A percentile compares a stretch with the other conserved stretches of the same genome.
Evolutionary conservation across 2,797 vertebrate genomes (phyloP).

Genomic region (Enteromius treurensis): DNA sequence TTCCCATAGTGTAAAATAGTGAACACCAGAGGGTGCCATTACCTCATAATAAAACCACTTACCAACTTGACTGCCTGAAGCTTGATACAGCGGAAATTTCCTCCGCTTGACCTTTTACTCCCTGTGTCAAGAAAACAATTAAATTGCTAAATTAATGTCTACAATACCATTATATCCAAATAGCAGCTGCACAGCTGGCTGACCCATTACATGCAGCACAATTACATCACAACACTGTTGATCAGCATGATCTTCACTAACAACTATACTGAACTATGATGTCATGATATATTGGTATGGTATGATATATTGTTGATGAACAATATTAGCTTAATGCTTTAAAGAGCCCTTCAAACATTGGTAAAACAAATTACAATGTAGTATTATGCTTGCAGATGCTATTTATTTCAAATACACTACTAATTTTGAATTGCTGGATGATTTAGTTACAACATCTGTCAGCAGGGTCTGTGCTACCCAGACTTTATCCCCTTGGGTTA

Average conservation of each 20-base stretch:
- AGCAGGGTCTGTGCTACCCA: background rate
- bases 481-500: constrained; percentile 47
- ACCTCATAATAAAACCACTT: constrained; percentile 45
- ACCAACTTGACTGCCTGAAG: background rate
- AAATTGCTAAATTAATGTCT: constrained; percentile 63
- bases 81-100: constrained; percentile 74
- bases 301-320: background rate
- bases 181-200: background rate
- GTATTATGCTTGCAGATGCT: background rate
- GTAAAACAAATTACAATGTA: background rate
- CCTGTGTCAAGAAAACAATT: constrained; percentile 61
- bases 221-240: background rate
- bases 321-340: background rate
- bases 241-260: background rate
- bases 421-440: background rate
- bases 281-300: background rate
- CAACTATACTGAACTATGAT: background rate
- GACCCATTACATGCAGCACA: background rate
- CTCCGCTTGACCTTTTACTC: constrained; percentile 63
- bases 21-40: constrained; percentile 65
- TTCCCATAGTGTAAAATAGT: constrained; percentile 33
- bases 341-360: background rate
- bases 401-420: background rate
- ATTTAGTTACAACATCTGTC: background rate
- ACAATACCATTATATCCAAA: background rate